These are phyloP conservation scores for Spongilla lacustris DNA, from an alignment of 37 sponge, comb jelly and placozoan genomes.

Conservation along the genomic window DNA sequence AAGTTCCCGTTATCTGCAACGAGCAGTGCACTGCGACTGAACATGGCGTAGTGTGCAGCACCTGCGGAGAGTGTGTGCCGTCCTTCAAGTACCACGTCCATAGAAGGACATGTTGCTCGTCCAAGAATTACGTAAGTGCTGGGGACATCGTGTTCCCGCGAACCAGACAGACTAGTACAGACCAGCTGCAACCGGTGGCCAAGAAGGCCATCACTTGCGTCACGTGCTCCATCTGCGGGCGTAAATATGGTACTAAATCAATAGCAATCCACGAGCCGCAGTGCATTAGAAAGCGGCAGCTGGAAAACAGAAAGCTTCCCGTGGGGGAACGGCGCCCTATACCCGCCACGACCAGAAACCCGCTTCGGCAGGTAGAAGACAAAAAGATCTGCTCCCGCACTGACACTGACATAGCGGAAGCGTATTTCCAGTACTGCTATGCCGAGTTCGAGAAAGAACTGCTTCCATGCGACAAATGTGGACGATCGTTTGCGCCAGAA, in stretches of 20 bases:
- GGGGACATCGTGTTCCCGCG: slow-evolving; percentile 16
- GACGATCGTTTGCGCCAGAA: slow-evolving; percentile 69
- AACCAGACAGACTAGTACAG: not conserved
- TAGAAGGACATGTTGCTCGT: slow-evolving; percentile 7
- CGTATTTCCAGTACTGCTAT: slow-evolving; percentile 32
- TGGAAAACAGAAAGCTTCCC: slow-evolving; percentile 59
- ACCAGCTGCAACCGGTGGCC: not conserved
- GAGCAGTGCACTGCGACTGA: not conserved
- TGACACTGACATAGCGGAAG: slow-evolving; percentile 5
- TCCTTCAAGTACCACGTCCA: not conserved
- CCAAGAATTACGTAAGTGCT: not conserved
- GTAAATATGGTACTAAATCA: slow-evolving; percentile 73
- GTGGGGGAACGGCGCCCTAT: slow-evolving; percentile 43
- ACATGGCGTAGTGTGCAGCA: not conserved
- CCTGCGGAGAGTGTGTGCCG: not conserved
- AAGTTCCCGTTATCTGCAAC: not conserved
- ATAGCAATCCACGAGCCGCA: slow-evolving; percentile 85
- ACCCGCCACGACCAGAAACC: slow-evolving; percentile 40
- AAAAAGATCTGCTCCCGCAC: not conserved
- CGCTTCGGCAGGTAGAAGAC: not conserved
- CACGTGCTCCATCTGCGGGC: slow-evolving; percentile 82
- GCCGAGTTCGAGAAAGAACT: slow-evolving; percentile 49
- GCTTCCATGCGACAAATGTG: slow-evolving; percentile 73
- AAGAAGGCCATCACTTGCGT: slow-evolving; percentile 34
- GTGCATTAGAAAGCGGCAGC: slow-evolving; percentile 70